phyloP scores from a whole-genome alignment of 2,113 vertebrate species.

The Vombatus ursinus region DNA sequence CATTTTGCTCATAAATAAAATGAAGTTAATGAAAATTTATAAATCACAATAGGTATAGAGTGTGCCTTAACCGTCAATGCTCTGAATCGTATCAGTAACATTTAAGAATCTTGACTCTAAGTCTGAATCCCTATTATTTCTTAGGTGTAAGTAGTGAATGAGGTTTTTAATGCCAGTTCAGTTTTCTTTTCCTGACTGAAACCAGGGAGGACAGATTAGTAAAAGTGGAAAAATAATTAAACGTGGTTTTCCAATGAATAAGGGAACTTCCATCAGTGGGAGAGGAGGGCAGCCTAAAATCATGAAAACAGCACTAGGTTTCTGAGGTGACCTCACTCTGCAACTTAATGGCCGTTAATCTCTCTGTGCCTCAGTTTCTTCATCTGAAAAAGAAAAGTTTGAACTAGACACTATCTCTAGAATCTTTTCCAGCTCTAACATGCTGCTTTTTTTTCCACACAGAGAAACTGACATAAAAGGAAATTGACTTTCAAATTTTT shows the following conservation, averaged over 20 bases:
- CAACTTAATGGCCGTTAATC: not conserved
- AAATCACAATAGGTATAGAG: not conserved
- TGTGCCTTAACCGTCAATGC: not conserved
- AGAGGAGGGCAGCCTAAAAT: not conserved
- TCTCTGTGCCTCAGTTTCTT: not conserved
- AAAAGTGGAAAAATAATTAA: not conserved
- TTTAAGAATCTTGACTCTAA: not conserved
- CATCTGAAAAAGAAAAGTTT: not conserved
- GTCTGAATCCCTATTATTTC: not conserved
- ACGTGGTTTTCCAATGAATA: not conserved
- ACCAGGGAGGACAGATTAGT: not conserved
- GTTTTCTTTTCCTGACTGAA: not conserved
- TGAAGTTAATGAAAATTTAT: not conserved
- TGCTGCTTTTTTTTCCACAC: no score
- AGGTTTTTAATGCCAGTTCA: not conserved
- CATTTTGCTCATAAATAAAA: not conserved
- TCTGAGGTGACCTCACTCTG: not conserved
- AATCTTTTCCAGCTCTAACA: not conserved
- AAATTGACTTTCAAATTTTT: conserved; percentile 19
- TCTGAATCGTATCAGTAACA: not conserved
- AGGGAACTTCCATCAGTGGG: not conserved
- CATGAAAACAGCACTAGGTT: not conserved
- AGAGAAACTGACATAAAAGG: not conserved
- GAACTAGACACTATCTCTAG: not conserved
- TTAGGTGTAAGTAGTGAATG: not conserved